Evolutionary conservation across 2,888 invertebrate genomes (phyloP), one percentile per base, ranked within the genome.

Genomic region (Deroplatys truncata): DNA sequence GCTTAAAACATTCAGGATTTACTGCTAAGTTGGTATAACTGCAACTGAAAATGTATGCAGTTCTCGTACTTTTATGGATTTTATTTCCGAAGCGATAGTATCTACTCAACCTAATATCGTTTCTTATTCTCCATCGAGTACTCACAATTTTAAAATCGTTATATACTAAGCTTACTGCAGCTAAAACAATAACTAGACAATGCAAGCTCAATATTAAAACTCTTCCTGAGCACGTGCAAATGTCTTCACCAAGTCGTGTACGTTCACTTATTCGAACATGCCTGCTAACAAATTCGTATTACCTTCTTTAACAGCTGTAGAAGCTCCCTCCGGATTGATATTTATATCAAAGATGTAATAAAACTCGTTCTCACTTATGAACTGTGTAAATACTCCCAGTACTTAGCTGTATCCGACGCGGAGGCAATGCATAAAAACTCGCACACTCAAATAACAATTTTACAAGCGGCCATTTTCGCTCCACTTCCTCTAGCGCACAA

Each of bases 191-290:
- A 15, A 82, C 10, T 25, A 20, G 28, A 35, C 87, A 87, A 87
- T 35, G 72, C 83, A 87, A 87, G 83, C 35, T 35, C 87, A 25
- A 82, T 35, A 87, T 35, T 82, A 82, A 87, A 82, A 28, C 20
- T 82, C n/a, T 83, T 87, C 83, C 87, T 25, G 83, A 87, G 87
- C 87, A 87, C 87, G 87, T 87, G 87, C 87, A 87, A 87, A 87
- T 87, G 83, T 87, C 87, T 87, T 83, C 87, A 13, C 87, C n/a
- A 35, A 35, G 25, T 16, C 5, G 87, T 28, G 87, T 35, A 82
- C 82, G 82, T 87, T 87, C 87, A 43, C 7, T 35, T 56, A 72
- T 72, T 20, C 56, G 56, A 72, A 72, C 56, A 72, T 16, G 56
- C 56, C 16, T 56, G 15, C 56, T 56, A 16, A 16, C 56, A 56